These are phyloP conservation scores for Ferdinandea cuprea DNA, from an alignment of 2,888 invertebrate species.

Conservation along the genomic window DNA sequence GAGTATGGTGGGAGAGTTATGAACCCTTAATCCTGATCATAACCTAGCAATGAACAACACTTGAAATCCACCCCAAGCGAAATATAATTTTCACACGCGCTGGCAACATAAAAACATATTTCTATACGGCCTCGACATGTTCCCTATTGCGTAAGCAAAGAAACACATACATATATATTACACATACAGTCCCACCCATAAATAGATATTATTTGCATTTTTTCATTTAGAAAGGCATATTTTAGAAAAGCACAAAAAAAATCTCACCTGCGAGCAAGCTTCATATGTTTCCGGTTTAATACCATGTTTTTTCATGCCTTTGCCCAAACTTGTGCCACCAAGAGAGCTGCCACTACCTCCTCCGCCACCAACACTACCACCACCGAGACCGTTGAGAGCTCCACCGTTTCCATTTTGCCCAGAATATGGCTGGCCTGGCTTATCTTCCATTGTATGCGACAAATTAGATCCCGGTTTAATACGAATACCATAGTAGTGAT, in stretches of 20 bases:
- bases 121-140: too few relatives aligned
- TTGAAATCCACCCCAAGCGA: too few relatives aligned
- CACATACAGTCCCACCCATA: too few relatives aligned
- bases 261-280: slow-evolving; percentile 82
- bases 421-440: slow-evolving; percentile 77
- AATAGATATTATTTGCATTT: too few relatives aligned
- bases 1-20: too few relatives aligned
- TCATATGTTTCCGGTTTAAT: slow-evolving; percentile 82
- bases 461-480: slow-evolving; percentile 94
- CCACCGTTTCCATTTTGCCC: slow-evolving; percentile 66
- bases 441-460: slow-evolving; percentile 85
- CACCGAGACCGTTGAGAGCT: slow-evolving; percentile 47
- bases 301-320: slow-evolving; percentile 79
- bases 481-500: slow-evolving; percentile 99
- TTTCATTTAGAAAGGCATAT: neutral
- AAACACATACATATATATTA: too few relatives aligned
- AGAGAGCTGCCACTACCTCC: slow-evolving; percentile 47
- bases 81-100: too few relatives aligned
- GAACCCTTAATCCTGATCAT: too few relatives aligned
- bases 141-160: too few relatives aligned
- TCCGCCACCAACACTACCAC: slow-evolving; percentile 51
- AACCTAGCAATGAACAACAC: too few relatives aligned
- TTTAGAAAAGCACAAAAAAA: too few relatives aligned
- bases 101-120: too few relatives aligned
- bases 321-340: slow-evolving; percentile 57